phyloP scores from a whole-genome alignment of 92 coral and sea anemone genomes.

The Porites evermanni region DNA sequence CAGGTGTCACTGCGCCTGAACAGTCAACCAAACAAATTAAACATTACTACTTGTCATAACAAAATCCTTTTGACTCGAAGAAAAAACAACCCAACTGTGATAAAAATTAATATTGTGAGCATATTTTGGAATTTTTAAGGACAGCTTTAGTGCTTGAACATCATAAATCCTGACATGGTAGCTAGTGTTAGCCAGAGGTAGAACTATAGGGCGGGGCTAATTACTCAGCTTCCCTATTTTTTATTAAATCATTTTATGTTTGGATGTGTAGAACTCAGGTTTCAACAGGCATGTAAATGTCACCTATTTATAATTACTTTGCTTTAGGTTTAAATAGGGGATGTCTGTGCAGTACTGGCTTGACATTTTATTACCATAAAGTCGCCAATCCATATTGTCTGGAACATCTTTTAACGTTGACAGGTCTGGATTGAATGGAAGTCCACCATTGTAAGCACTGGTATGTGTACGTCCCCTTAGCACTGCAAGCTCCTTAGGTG shows the following conservation, averaged over 20 bases:
- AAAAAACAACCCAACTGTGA: neutral
- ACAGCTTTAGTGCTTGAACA: too few species aligned
- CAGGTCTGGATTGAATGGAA: conserved; percentile 86
- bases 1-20: conserved; percentile 97
- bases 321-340: too few species aligned
- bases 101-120: too few species aligned
- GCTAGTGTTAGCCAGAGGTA: too few species aligned
- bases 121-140: too few species aligned
- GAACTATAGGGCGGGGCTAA: too few species aligned
- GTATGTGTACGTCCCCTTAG: conserved; percentile 87
- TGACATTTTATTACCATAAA: conserved; percentile 58
- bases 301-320: too few species aligned
- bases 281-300: too few species aligned
- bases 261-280: too few species aligned
- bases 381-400: conserved; percentile 79
- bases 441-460: conserved; percentile 85
- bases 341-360: too few species aligned
- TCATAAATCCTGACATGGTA: neutral
- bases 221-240: too few species aligned
- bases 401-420: conserved; percentile 80
- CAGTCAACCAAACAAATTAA: neutral
- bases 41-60: neutral
- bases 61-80: neutral
- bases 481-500: conserved; percentile 73
- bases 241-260: too few species aligned